Base-by-base conservation (phyloP, 2,797 vertebrate species). In the Sorex maritimensis region DNA sequence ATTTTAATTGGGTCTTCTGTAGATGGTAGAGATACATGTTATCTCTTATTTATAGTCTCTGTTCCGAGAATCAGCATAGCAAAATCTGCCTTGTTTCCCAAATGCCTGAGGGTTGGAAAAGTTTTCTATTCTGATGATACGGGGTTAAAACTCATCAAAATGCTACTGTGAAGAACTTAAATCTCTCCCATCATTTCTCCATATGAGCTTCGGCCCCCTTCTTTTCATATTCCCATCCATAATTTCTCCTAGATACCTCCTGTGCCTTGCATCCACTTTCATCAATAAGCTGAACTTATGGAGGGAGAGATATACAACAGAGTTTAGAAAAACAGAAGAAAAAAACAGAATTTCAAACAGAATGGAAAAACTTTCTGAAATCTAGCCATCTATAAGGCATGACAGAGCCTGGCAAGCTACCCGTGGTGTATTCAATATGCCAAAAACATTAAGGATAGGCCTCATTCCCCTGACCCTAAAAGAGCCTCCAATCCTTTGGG, bases 51-150 rank as follows among this genome's bases (percentile, higher is more conserved):
- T 5, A 44, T 26, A 10, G 23, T 49, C 26, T 21, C 1, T 58
- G 4, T 44, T 12, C 0, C 8, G 15, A 63, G 46, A 52, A 26
- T 3, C 67, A 21, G 28, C 41, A 61, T 26, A 23, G 12, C 3
- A 67, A n/a, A 44, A 55, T n/a, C 9, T 44, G 19, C 10, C 86
- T 73, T 19, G 63, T 72, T 75, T 68, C 86, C 34, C 90, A 94
- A 7, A 44, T 15, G 5, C 13, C 13, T 10, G 2, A 7, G 1
- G 5, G 28, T 84, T 38, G 58, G 23, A 21, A 38, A 17, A 34
- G 2, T 4, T 0, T 0, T 26, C 4, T 23, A 55, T 80, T 68
- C 21, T 30, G 30, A 49, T 58, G 4, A 23, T 28, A 65, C 14
- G 12, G 0, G 11, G 26, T 80, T 46, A 52, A 81, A 87, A 74